Evolutionary conservation across 2,888 invertebrate genomes (phyloP).

Genomic region (Leptinotarsa juncta): DNA sequence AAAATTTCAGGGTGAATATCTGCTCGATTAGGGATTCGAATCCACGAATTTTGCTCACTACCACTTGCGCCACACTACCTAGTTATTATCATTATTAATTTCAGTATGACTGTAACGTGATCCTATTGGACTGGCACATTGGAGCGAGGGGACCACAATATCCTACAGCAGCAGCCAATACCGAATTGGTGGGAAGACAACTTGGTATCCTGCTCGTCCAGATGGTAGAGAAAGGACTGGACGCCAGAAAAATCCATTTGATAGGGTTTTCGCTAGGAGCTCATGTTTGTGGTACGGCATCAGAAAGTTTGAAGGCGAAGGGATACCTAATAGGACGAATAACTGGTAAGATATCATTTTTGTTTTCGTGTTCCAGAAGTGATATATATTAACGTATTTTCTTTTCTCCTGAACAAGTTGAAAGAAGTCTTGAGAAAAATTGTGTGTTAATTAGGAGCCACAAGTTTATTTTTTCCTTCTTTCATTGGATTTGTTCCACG

Average conservation of each 20-base stretch:
- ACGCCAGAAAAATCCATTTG: conserved; percentile 67
- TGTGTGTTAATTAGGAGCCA: too few relatives aligned
- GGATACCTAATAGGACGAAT: conserved; percentile 69
- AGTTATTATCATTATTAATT: background rate
- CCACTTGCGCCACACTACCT: background rate
- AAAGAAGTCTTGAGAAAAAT: too few relatives aligned
- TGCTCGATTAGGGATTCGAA: too few relatives aligned
- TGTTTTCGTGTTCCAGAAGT: too few relatives aligned
- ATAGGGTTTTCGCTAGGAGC: conserved; percentile 74
- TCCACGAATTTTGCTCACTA: background rate
- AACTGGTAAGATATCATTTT: conserved; percentile 62
- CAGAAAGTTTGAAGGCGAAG: conserved; percentile 67
- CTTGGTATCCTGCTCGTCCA: conserved; percentile 68
- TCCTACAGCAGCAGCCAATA: conserved; percentile 70
- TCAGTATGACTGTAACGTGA: conserved; percentile 70
- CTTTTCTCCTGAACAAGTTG: too few relatives aligned
- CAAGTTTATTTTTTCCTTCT: too few relatives aligned
- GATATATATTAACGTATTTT: too few relatives aligned
- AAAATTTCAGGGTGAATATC: too few relatives aligned
- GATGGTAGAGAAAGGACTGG: conserved; percentile 66
- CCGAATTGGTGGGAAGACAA: conserved; percentile 72
- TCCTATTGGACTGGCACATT: conserved; percentile 70
- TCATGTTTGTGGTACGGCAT: conserved; percentile 72
- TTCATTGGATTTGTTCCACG: too few relatives aligned
- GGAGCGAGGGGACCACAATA: conserved; percentile 71